Evolutionary conservation across 92 coral and sea anemone species (phyloP).

Genomic region (Chrysogorgia sp.): DNA sequence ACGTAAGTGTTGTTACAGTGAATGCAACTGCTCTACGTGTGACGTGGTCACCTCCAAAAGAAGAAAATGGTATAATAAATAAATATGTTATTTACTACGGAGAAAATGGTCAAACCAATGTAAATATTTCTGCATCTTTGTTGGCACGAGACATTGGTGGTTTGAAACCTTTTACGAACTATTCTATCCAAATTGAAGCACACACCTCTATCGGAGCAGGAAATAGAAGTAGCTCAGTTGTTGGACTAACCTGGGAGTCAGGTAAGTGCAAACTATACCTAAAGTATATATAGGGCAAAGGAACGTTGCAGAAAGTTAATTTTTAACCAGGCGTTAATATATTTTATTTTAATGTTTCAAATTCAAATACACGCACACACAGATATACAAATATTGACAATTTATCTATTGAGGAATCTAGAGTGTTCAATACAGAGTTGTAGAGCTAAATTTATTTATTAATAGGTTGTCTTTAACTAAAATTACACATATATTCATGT

Average conservation of each 20-base stretch:
- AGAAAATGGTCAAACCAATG: not conserved
- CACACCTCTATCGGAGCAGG: conserved; percentile 64
- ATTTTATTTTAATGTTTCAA: too few species aligned
- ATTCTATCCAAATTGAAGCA: conserved; percentile 58
- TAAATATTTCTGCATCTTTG: conserved; percentile 21
- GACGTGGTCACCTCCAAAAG: conserved; percentile 56
- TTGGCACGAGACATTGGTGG: conserved; percentile 8
- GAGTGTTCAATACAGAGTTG: too few species aligned
- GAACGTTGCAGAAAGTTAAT: too few species aligned
- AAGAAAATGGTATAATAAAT: conserved; percentile 60
- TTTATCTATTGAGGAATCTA: too few species aligned
- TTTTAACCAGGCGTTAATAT: too few species aligned
- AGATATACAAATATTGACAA: too few species aligned
- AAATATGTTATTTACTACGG: conserved; percentile 50
- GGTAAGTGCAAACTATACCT: conserved; percentile 50
- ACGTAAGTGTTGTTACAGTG: conserved; percentile 17
- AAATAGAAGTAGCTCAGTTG: conserved; percentile 30
- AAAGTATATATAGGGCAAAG: not conserved
- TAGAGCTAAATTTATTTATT: too few species aligned
- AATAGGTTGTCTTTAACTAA: too few species aligned
- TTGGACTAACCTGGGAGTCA: conserved; percentile 53
- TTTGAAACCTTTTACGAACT: conserved; percentile 58
- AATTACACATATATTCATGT: too few species aligned
- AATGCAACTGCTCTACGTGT: conserved; percentile 48
- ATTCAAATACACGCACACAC: too few species aligned